Evolutionary conservation across 2,888 invertebrate genomes (phyloP).

Genomic region (Pyralis farinalis): DNA sequence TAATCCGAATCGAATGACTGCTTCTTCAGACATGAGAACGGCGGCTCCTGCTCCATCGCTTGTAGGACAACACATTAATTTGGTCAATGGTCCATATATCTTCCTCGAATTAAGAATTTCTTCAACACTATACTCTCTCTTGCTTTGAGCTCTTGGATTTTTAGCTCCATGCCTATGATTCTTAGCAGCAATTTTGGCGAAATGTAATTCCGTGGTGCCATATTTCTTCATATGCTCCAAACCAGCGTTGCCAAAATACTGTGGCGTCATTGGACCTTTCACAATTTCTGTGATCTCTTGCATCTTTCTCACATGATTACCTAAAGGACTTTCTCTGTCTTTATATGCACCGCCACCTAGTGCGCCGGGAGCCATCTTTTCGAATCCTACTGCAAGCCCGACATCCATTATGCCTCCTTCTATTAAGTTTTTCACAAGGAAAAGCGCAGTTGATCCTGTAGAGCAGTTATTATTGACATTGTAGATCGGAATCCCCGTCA

Average conservation of each 20-base stretch:
- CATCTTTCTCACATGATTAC: slow-evolving; percentile 93
- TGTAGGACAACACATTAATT: slow-evolving; percentile 99
- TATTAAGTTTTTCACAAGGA: slow-evolving; percentile 94
- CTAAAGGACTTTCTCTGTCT: slow-evolving; percentile 94
- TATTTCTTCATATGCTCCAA: slow-evolving; percentile 97
- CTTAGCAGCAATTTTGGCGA: slow-evolving; percentile 98
- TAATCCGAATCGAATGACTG: slow-evolving; percentile 91
- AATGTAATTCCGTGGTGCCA: slow-evolving; percentile 94
- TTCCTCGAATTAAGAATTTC: slow-evolving; percentile 93
- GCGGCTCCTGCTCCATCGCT: slow-evolving; percentile 98
- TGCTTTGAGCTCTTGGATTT: slow-evolving; percentile 98
- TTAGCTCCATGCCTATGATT: slow-evolving; percentile 98
- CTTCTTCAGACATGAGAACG: slow-evolving; percentile 94
- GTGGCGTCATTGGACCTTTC: slow-evolving; percentile 94
- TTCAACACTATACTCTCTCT: slow-evolving; percentile 93
- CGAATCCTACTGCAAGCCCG: slow-evolving; percentile 96
- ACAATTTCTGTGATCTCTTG: slow-evolving; percentile 89
- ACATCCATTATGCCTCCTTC: slow-evolving; percentile 93
- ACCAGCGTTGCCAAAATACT: slow-evolving; percentile 98
- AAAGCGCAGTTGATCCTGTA: slow-evolving; percentile 96
- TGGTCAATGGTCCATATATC: slow-evolving; percentile 95
- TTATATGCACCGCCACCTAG: slow-evolving; percentile 86
- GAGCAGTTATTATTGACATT: slow-evolving; percentile 99
- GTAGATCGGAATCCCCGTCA: slow-evolving; percentile 98
- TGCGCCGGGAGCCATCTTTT: slow-evolving; percentile 98